Percentiles rank a stretch among this genome's conserved stretches.
These are phyloP conservation scores for Volucella inanis DNA, from an alignment of 2,888 invertebrate genomes.

Conservation along the genomic window DNA sequence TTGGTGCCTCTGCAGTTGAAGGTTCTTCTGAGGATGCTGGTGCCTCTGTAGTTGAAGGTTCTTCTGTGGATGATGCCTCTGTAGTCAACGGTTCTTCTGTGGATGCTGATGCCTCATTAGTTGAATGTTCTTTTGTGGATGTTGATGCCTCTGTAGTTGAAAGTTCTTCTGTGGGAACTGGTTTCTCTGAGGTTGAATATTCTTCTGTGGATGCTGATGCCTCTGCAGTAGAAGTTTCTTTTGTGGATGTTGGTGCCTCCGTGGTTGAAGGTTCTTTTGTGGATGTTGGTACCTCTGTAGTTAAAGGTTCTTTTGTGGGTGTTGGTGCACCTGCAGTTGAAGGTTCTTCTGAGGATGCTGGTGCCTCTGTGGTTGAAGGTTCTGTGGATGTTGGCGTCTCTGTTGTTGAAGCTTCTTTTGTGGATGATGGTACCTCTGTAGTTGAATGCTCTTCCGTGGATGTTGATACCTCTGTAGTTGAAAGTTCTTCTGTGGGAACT, in stretches of 20 bases:
- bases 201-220: not conserved
- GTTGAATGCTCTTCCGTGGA: too few species aligned
- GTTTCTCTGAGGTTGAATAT: not conserved
- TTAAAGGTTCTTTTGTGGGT: not conserved
- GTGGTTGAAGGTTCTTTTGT: slow-evolving; percentile 19
- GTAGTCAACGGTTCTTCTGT: slow-evolving; percentile 36
- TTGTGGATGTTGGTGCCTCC: slow-evolving; percentile 1
- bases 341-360: slow-evolving; percentile 48
- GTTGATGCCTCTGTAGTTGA: slow-evolving; percentile 55
- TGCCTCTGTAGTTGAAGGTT: not conserved
- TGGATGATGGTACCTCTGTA: not conserved
- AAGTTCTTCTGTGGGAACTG: slow-evolving; percentile 21
- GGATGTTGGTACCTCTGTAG: slow-evolving; percentile 1
- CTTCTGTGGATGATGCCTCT: slow-evolving; percentile 39
- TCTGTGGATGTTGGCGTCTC: not conserved
- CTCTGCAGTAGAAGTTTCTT: slow-evolving; percentile 3
- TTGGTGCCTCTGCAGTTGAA: slow-evolving; percentile 32
- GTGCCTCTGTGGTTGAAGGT: slow-evolving; percentile 41
- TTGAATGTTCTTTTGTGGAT: slow-evolving; percentile 20
- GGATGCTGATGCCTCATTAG: not conserved
- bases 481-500: too few species aligned
- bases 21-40: slow-evolving; percentile 18
- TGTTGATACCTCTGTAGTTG: too few species aligned
- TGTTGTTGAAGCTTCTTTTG: not conserved
- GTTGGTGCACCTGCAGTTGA: not conserved